phyloP scores from a whole-genome alignment of 2,113 vertebrate species.

The Corapipo altera region DNA sequence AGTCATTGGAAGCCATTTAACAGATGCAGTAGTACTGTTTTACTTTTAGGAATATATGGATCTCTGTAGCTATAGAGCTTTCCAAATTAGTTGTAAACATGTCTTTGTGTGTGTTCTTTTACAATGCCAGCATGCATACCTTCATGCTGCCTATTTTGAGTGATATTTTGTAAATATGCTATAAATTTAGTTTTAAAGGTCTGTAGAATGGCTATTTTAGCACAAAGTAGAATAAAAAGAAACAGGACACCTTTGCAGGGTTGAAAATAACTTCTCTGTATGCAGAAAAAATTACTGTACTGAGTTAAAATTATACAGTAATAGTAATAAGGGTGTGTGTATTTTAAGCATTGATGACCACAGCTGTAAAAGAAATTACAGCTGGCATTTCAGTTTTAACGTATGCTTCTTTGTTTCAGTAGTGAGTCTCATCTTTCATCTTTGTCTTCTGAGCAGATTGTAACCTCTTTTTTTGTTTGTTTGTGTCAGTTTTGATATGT shows the following conservation, averaged over 20 bases:
- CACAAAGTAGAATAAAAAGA: conserved; percentile 40
- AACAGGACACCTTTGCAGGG: conserved; percentile 24
- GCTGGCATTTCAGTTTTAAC: background rate
- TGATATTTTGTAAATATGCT: background rate
- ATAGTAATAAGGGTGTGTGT: background rate
- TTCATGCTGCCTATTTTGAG: background rate
- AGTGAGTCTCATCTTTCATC: background rate
- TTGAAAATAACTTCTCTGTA: conserved; percentile 38
- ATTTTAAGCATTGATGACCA: conserved; percentile 1
- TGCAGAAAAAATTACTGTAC: conserved; percentile 9
- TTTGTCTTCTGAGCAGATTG: background rate
- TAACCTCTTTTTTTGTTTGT: background rate
- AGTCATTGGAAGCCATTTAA: background rate
- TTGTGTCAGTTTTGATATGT: background rate
- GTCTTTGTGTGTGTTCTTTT: background rate
- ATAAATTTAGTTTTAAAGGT: conserved; percentile 16
- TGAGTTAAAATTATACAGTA: conserved; percentile 25
- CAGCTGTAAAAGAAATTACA: background rate
- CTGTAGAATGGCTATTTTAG: background rate
- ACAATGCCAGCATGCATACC: background rate
- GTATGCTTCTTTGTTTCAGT: background rate
- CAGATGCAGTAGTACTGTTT: background rate
- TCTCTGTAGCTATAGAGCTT: background rate
- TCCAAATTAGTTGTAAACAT: background rate
- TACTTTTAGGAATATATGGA: background rate